Conservation (phyloP, 1,140 invertebrate genomes). For the Bombus consobrinus region DNA sequence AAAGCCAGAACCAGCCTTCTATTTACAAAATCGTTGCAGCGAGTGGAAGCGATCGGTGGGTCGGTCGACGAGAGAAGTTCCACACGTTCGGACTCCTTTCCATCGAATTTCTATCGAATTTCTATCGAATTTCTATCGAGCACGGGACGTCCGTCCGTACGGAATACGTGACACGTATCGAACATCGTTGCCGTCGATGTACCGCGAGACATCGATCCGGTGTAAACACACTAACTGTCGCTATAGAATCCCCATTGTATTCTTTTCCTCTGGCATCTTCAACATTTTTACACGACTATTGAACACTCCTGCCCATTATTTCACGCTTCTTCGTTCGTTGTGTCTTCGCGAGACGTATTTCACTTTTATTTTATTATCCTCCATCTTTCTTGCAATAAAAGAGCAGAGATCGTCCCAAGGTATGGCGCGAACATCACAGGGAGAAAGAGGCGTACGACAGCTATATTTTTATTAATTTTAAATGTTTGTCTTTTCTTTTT, state of each 20-base stretch:
- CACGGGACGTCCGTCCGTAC: constrained; percentile 18
- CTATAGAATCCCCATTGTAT: background rate
- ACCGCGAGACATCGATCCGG: constrained; percentile 41
- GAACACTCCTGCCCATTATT: constrained; percentile 28
- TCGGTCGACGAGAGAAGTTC: constrained; percentile 3
- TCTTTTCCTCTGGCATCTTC: background rate
- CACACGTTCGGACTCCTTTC: constrained; percentile 28
- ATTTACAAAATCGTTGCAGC: constrained; percentile 37
- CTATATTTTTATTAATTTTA: too few relatives aligned
- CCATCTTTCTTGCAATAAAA: background rate
- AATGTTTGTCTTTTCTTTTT: too few relatives aligned
- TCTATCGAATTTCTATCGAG: constrained; percentile 46
- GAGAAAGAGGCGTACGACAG: too few relatives aligned
- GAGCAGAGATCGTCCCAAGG: too few relatives aligned
- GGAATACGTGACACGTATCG: constrained; percentile 41
- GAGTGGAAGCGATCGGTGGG: constrained; percentile 37
- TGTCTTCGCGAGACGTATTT: background rate
- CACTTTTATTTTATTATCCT: background rate
- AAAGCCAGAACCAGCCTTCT: background rate
- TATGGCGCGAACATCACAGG: too few relatives aligned
- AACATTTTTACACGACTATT: constrained; percentile 19
- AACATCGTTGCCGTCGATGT: constrained; percentile 23
- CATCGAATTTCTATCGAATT: constrained; percentile 47
- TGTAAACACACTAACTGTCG: constrained; percentile 34
- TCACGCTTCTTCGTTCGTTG: background rate